phyloP scores from a whole-genome alignment of 2,888 invertebrate species.

The Amaurobius ferox region DNA sequence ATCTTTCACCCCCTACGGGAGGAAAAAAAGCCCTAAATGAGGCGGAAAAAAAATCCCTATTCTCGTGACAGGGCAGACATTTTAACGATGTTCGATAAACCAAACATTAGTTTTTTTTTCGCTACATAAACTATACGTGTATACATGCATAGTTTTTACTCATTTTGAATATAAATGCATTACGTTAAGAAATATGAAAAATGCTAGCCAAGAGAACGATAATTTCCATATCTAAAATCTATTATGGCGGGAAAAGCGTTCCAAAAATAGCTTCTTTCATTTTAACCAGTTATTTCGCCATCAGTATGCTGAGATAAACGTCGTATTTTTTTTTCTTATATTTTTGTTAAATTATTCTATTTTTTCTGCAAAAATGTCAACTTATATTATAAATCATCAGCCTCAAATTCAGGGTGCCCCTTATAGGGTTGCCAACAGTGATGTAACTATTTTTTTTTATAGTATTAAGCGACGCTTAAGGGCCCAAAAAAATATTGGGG shows the following conservation, averaged over 20 bases:
- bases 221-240: constrained; percentile 5
- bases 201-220: neutral
- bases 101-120: constrained; percentile 36
- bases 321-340: neutral
- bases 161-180: neutral
- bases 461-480: too few relatives aligned
- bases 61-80: constrained; percentile 26
- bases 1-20: neutral
- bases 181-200: neutral
- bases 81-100: constrained; percentile 59
- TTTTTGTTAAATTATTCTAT: neutral
- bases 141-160: neutral
- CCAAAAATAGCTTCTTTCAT: neutral
- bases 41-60: neutral
- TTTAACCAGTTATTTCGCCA: neutral
- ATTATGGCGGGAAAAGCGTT: neutral
- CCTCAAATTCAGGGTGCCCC: too few relatives aligned
- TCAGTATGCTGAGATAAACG: neutral
- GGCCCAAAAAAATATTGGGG: too few relatives aligned
- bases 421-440: too few relatives aligned
- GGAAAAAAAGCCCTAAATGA: constrained; percentile 16
- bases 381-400: too few relatives aligned
- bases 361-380: too few relatives aligned
- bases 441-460: too few relatives aligned
- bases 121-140: neutral